These are phyloP conservation scores for Anorthoa munda DNA, from an alignment of 2,888 invertebrate genomes.

Conservation along the genomic window DNA sequence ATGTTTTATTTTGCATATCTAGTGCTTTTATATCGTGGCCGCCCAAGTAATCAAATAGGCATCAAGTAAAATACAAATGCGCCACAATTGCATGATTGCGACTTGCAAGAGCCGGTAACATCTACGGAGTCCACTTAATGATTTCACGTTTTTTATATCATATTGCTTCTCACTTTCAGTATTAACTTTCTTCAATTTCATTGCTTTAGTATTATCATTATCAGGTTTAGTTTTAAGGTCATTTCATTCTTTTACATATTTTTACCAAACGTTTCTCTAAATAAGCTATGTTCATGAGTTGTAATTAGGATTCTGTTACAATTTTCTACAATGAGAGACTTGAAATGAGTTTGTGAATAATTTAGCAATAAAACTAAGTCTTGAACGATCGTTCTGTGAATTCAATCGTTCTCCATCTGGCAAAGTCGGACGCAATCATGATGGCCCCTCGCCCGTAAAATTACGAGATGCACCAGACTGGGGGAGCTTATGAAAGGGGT, in stretches of 20 bases:
- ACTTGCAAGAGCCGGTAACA: slow-evolving; percentile 62
- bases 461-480: slow-evolving; percentile 86
- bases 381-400: slow-evolving; percentile 49
- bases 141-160: slow-evolving; percentile 69
- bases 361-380: slow-evolving; percentile 63
- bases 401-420: slow-evolving; percentile 71
- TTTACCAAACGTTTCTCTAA: neutral
- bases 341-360: slow-evolving; percentile 60
- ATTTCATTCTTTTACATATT: slow-evolving; percentile 18
- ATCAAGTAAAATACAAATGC: slow-evolving; percentile 66
- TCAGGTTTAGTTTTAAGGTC: slow-evolving; percentile 34
- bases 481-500: slow-evolving; percentile 88
- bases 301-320: slow-evolving; percentile 29
- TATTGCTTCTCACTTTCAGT: slow-evolving; percentile 72
- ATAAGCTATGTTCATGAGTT: neutral
- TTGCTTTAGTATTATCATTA: slow-evolving; percentile 45
- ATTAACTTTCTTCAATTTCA: slow-evolving; percentile 71
- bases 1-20: slow-evolving; percentile 22
- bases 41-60: slow-evolving; percentile 67
- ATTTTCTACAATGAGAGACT: slow-evolving; percentile 24
- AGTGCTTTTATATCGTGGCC: slow-evolving; percentile 18
- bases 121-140: slow-evolving; percentile 67
- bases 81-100: slow-evolving; percentile 50
- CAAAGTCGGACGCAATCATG: slow-evolving; percentile 80
- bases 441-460: slow-evolving; percentile 87